Base-by-base conservation (phyloP, 2,113 vertebrate genomes). In the Chrysemys picta region DNA sequence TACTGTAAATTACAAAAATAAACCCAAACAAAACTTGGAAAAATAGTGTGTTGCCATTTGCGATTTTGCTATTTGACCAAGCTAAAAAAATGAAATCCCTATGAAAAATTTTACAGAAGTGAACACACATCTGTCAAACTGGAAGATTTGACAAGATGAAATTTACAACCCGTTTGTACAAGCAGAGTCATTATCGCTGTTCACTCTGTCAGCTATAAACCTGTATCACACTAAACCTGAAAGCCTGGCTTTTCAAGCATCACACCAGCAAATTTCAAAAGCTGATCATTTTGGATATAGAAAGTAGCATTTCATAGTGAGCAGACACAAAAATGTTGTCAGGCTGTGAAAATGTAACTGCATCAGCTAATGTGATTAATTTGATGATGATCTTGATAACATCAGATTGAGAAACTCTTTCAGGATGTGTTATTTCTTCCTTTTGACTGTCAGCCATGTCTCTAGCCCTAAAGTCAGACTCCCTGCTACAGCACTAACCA, bases 1-100 rank as follows among this genome's bases (percentile, higher is more conserved):
- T 86, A 31, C 6, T 1, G 1, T n/a, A 7, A 2, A 22, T 35
- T 5, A 3, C 0, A 0, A 10, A 25, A 31, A 76, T 2, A 79
- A 80, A 35, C 5, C 8, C 2, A 35, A 81, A 95, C 10, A 35
- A 31, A 1, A 65, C 29, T 49, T 1, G 38, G 38, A 42, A 42
- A 42, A 42, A 42, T 42, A 42, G 38, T 42, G 38, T 42, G 38
- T 4, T 42, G 38, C 38, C 38, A 42, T 42, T 42, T 42, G 38
- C 38, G 38, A 42, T 42, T 42, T 42, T 42, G 38, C 38, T 42
- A 42, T 42, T 42, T 42, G 38, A 42, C 8, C 2, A 27, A 6
- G 65, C 31, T 16, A 10, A 0, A 3, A 54, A 85, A 91, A 91
- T 52, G 4, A 94, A 92, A 76, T 82, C 17, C 1, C 5, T 50